Base-by-base conservation (phyloP, 53 echinoderm and acorn worm genomes). In the Patiria pectinifera region DNA sequence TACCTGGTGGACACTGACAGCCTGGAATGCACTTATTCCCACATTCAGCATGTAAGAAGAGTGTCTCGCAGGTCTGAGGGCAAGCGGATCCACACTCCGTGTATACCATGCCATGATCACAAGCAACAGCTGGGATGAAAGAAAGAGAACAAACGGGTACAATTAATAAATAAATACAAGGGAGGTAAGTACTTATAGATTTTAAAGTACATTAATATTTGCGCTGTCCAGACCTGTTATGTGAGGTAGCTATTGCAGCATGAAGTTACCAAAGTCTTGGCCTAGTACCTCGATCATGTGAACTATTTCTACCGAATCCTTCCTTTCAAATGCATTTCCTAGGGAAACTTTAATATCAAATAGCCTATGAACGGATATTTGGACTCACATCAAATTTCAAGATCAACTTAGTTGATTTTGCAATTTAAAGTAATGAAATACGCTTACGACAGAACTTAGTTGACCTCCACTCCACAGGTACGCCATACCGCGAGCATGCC, bases 1-100 rank as follows among this genome's bases (percentile, higher is more conserved):
- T 82, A 83, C 89, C 80, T 44, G 45, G 48, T n/a, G 93, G 93
- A 48, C 95, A 95, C 66, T 90, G 93, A 84, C 95, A 95, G 23
- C 95, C 93, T 14, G 84, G 62, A 45, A 95, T n/a, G 47, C 89
- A 94, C 4, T 45, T 24, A 11, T 62, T 24, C 1, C n/a, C 74
- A 70, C 93, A 89, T 9, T 72, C 4, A 2, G 80, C 82, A 14
- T 89, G 76, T 19, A 76, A 24, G 62, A 59, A 16, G 2, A 94
- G 10, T 62, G 85, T 91, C 12, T 84, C 62, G 49, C 95, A 95
- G 8, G 95, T 92, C 49, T 83, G 53, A 24, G 72, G 92, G 66
- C 95, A 95, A 2, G 58, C 81, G 26, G 86, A 25, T 23, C 94
- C 94, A 48, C 85, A 92, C 47, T 94, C 93, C 14, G 26, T 77